These are phyloP conservation scores for Calyptomena viridis DNA, from an alignment of 2,113 vertebrate genomes.

Conservation along the genomic window DNA sequence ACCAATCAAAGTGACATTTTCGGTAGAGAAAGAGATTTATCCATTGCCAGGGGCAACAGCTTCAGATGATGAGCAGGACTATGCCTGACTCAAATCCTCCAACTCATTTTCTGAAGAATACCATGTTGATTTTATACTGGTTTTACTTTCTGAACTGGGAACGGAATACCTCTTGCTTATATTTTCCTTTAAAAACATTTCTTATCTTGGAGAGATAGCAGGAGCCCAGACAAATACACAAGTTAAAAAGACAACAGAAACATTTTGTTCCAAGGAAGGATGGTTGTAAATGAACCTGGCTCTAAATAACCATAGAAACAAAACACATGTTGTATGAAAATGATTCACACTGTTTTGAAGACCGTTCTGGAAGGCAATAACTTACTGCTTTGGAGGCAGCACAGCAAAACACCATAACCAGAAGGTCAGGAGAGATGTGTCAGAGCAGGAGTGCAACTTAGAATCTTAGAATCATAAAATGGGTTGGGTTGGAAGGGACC, in stretches of 20 bases:
- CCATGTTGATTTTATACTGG: neutral
- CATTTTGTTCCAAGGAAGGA: neutral
- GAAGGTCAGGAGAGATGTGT: neutral
- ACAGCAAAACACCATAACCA: neutral
- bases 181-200: constrained; percentile 4
- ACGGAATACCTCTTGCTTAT: constrained; percentile 5
- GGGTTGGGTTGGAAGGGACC: neutral
- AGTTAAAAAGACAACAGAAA: constrained; percentile 7
- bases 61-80: neutral
- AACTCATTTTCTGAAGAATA: neutral
- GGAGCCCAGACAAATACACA: neutral
- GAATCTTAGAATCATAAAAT: neutral
- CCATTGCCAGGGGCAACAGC: neutral
- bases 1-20: neutral
- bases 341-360: constrained; percentile 28
- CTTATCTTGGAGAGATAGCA: neutral
- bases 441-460: neutral
- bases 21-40: neutral
- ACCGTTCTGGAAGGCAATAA: constrained; percentile 25
- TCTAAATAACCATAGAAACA: constrained; percentile 52
- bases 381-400: neutral
- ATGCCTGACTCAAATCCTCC: neutral
- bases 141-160: constrained; percentile 10
- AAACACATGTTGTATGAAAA: rapidly evolving
- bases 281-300: neutral